Conservation (phyloP, 1,140 invertebrate genomes). For the Monochamus saltuarius region DNA sequence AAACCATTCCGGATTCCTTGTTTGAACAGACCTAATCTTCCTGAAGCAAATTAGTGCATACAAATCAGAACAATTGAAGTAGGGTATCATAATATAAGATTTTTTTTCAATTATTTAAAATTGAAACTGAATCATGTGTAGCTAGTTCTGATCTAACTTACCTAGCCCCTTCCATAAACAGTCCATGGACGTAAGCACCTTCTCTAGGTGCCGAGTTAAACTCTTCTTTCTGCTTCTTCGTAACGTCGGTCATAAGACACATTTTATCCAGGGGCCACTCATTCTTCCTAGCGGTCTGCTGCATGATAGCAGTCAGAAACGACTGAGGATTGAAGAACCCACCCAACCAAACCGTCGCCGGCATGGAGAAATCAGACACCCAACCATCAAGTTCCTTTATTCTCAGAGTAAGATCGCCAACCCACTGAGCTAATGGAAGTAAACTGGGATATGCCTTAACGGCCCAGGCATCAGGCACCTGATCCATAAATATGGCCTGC, state of each 20-base stretch:
- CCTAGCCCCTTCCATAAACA: slow-evolving; percentile 92
- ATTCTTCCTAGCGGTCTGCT: slow-evolving; percentile 91
- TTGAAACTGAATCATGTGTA: too few relatives aligned
- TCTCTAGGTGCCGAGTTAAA: slow-evolving; percentile 77
- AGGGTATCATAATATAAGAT: too few relatives aligned
- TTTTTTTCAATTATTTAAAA: too few relatives aligned
- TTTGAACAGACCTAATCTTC: too few relatives aligned
- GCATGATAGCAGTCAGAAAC: slow-evolving; percentile 96
- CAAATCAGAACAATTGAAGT: too few relatives aligned
- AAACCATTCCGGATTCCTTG: too few relatives aligned
- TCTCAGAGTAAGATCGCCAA: slow-evolving; percentile 77
- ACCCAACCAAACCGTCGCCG: slow-evolving; percentile 85
- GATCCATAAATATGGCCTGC: slow-evolving; percentile 81
- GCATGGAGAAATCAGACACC: slow-evolving; percentile 78
- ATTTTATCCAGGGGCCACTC: slow-evolving; percentile 96
- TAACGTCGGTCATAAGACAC: slow-evolving; percentile 93
- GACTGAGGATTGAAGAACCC: slow-evolving; percentile 98
- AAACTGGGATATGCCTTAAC: slow-evolving; percentile 88
- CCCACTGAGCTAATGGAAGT: slow-evolving; percentile 81
- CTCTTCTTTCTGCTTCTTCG: slow-evolving; percentile 87
- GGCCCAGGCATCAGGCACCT: slow-evolving; percentile 81
- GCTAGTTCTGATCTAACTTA: too few relatives aligned
- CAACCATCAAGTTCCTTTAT: slow-evolving; percentile 77
- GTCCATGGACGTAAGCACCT: slow-evolving; percentile 85
- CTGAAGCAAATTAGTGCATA: too few relatives aligned